These are phyloP conservation scores for Arrhopalites spinosus DNA, from an alignment of 2,888 invertebrate species.

Conservation along the genomic window DNA sequence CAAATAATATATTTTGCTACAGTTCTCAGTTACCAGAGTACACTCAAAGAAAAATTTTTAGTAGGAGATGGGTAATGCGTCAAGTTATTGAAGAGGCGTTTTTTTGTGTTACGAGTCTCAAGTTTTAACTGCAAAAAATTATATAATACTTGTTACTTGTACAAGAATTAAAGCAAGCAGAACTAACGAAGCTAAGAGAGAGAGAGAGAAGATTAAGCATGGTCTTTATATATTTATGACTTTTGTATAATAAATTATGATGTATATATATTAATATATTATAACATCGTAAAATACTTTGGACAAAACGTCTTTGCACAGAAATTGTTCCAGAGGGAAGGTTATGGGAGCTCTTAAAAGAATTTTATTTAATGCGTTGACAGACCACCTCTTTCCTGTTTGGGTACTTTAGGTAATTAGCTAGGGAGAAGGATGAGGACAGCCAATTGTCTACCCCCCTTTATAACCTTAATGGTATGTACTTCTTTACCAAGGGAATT, in stretches of 20 bases:
- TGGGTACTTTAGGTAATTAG: constrained; percentile 35
- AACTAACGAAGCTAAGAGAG: constrained; percentile 23
- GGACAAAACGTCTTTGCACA: neutral
- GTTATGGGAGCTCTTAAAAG: constrained; percentile 34
- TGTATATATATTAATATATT: constrained; percentile 1
- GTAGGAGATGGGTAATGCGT: too few relatives aligned
- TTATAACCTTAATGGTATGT: neutral
- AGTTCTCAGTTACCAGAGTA: too few relatives aligned
- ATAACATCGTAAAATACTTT: constrained; percentile 27
- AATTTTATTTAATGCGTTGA: constrained; percentile 25
- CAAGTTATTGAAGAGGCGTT: neutral
- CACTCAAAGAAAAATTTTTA: too few relatives aligned
- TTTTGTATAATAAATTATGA: constrained; percentile 30
- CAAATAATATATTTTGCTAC: too few relatives aligned
- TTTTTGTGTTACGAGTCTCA: too few relatives aligned
- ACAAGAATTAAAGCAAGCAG: neutral
- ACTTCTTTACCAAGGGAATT: neutral
- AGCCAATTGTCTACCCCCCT: constrained; percentile 13
- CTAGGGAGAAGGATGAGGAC: constrained; percentile 27
- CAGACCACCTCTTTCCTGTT: constrained; percentile 36
- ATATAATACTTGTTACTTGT: too few relatives aligned
- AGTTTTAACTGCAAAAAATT: too few relatives aligned
- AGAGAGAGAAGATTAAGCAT: constrained; percentile 19
- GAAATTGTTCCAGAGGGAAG: neutral
- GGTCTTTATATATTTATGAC: constrained; percentile 35